Percentiles rank a stretch among this genome's conserved stretches.
phyloP scores from a whole-genome alignment of 2,888 invertebrate species.

The Lithosia quadra region DNA sequence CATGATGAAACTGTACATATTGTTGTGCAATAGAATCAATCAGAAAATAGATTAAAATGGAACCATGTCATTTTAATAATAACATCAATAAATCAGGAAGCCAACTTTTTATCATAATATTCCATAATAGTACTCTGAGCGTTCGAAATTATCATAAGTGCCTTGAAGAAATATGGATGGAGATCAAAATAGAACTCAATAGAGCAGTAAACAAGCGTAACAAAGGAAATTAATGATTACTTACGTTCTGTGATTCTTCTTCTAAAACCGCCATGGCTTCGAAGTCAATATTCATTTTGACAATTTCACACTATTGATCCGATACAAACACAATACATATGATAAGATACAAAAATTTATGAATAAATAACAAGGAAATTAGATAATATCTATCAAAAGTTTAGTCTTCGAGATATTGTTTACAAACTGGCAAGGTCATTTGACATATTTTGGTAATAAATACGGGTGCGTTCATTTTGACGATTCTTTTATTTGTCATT shows the following conservation, averaged over 20 bases:
- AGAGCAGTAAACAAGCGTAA: constrained; percentile 53
- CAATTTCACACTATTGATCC: constrained; percentile 29
- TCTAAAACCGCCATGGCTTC: constrained; percentile 89
- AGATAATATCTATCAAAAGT: constrained; percentile 78
- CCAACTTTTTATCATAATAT: constrained; percentile 23
- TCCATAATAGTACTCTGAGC: neutral
- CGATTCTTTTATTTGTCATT: too few species aligned
- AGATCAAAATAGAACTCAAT: constrained; percentile 42
- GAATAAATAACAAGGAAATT: constrained; percentile 85
- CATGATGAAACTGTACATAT: constrained; percentile 64
- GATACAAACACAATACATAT: constrained; percentile 45
- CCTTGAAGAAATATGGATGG: constrained; percentile 19
- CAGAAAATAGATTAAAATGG: constrained; percentile 45
- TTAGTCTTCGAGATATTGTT: constrained; percentile 87
- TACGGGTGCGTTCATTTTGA: constrained; percentile 54
- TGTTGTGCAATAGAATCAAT: constrained; percentile 71
- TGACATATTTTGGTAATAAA: constrained; percentile 81
- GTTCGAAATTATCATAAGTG: constrained; percentile 17
- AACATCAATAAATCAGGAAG: constrained; percentile 49
- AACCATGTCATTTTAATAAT: constrained; percentile 48
- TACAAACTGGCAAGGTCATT: constrained; percentile 93
- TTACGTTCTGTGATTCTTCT: constrained; percentile 88
- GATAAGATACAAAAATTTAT: constrained; percentile 56
- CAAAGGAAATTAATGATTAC: constrained; percentile 69
- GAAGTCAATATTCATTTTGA: constrained; percentile 86